Conservation (phyloP, 35 echinoderm and acorn worm genomes). For the Eucidaris tribuloides region DNA sequence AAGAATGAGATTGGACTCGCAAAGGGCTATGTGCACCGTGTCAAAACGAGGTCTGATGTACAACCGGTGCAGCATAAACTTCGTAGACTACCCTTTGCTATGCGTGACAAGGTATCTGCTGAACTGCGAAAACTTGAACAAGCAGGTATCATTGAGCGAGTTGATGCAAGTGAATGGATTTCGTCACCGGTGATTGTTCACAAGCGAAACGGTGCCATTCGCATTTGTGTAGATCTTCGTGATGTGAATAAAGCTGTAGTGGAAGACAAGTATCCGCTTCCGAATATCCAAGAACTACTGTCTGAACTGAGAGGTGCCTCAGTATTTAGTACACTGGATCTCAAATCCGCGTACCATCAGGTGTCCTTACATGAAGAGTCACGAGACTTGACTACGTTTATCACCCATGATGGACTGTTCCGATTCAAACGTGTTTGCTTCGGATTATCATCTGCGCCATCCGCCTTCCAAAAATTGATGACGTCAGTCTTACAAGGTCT, state of each 20-base stretch:
- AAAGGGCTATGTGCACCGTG: conserved; percentile 16
- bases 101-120: conserved; percentile 25
- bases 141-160: conserved; percentile 49
- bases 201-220: conserved; percentile 22
- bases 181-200: conserved; percentile 48
- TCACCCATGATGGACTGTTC: conserved; percentile 45
- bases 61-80: conserved; percentile 38
- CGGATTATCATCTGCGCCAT: conserved; percentile 38
- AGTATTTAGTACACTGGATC: conserved; percentile 31
- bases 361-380: conserved; percentile 2
- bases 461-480: conserved; percentile 68
- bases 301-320: neutral
- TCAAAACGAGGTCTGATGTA: conserved; percentile 22
- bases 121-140: conserved; percentile 30
- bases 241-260: conserved; percentile 59
- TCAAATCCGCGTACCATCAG: conserved; percentile 43
- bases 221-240: conserved; percentile 45
- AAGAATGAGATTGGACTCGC: neutral
- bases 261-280: conserved; percentile 53
- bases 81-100: conserved; percentile 34
- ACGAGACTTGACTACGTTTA: conserved; percentile 37
- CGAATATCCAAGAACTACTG: conserved; percentile 20
- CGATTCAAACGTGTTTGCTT: conserved; percentile 36
- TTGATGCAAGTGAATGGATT: conserved; percentile 70
- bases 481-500: conserved; percentile 5